phyloP scores from a whole-genome alignment of 1,140 invertebrate genomes.

The Camponotus pennsylvanicus region DNA sequence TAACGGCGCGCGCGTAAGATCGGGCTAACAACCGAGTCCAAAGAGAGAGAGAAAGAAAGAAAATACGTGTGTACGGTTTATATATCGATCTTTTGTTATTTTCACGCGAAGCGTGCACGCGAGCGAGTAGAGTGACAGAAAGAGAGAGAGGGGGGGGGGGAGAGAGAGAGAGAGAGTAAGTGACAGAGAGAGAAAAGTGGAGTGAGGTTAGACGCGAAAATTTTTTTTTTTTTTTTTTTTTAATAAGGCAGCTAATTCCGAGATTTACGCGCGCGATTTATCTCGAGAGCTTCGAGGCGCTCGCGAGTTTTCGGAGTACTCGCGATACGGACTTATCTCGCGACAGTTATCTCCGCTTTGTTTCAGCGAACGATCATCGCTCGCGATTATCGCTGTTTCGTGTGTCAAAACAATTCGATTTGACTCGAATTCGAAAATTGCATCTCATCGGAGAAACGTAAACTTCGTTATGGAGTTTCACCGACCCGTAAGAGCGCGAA shows the following conservation, averaged over 20 bases:
- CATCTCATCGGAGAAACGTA: neutral
- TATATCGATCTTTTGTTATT: conserved; percentile 47
- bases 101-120: conserved; percentile 11
- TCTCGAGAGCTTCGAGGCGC: neutral
- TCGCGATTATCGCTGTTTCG: neutral
- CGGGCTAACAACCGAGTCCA: neutral
- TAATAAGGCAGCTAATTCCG: neutral
- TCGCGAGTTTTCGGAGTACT: no score
- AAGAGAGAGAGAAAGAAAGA: neutral
- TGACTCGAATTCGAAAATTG: neutral
- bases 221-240: neutral
- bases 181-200: conserved; percentile 25
- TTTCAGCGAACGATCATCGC: neutral
- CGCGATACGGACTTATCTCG: conserved; percentile 2
- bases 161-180: conserved; percentile 20
- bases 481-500: neutral
- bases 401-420: conserved; percentile 15
- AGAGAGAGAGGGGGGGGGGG: neutral
- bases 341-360: neutral
- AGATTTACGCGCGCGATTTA: neutral
- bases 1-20: conserved; percentile 11
- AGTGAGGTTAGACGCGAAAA: conserved; percentile 33
- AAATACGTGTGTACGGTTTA: neutral
- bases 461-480: neutral
- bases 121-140: neutral